Percentiles rank a stretch among this genome's conserved stretches.
These are phyloP conservation scores for Blastobasis lacticolella DNA, from an alignment of 2,888 invertebrate genomes.

Conservation along the genomic window DNA sequence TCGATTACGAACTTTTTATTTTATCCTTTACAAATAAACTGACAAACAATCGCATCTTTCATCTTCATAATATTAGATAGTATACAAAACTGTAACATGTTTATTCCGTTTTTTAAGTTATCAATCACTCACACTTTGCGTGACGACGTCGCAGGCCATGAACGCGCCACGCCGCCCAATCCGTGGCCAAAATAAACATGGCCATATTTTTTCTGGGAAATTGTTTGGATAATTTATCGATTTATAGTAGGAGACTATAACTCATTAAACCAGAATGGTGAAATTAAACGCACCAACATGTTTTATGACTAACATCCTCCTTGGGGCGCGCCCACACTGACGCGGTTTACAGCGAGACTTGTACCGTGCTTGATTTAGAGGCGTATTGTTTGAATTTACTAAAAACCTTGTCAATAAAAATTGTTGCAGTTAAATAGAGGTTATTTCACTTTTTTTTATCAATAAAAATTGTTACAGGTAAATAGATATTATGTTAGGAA, in stretches of 20 bases:
- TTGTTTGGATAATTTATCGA: slow-evolving; percentile 28
- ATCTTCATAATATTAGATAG: too few relatives aligned
- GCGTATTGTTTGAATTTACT: too few relatives aligned
- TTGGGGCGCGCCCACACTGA: slow-evolving; percentile 23
- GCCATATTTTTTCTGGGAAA: slow-evolving; percentile 12
- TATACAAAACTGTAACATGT: too few relatives aligned
- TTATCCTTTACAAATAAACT: too few relatives aligned
- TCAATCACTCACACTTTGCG: neutral
- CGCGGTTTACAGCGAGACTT: neutral
- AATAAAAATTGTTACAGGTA: too few relatives aligned
- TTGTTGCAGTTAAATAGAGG: too few relatives aligned
- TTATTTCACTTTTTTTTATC: too few relatives aligned
- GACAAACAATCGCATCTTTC: too few relatives aligned
- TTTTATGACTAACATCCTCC: slow-evolving; percentile 65
- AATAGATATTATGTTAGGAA: too few relatives aligned
- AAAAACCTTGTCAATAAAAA: too few relatives aligned
- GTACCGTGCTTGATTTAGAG: slow-evolving; percentile 8
- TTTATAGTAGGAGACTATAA: slow-evolving; percentile 40
- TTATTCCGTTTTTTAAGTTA: too few relatives aligned
- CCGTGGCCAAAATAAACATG: slow-evolving; percentile 4
- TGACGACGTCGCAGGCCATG: neutral
- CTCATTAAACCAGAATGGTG: slow-evolving; percentile 57
- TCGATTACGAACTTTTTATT: too few relatives aligned
- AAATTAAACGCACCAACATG: slow-evolving; percentile 64
- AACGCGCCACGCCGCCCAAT: neutral